Percentiles rank a stretch among this genome's conserved stretches.
Conservation (phyloP, 2,113 vertebrate genomes). For the Charina bottae region DNA sequence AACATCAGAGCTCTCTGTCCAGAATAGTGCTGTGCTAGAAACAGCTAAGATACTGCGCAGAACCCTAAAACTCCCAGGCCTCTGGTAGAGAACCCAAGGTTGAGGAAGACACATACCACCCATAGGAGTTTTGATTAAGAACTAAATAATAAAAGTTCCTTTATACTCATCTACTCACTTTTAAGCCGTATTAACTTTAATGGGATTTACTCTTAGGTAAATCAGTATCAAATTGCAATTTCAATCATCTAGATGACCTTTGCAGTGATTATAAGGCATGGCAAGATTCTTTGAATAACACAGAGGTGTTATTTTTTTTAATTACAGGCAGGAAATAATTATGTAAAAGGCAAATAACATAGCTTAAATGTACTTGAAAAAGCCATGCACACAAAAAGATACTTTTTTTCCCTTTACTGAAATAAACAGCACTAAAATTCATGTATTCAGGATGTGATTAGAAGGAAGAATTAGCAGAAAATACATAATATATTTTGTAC, state of each 20-base stretch:
- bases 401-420: not conserved
- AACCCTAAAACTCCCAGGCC: too few relatives aligned
- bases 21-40: too few relatives aligned
- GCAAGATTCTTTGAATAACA: not conserved
- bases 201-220: not conserved
- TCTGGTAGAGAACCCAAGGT: too few relatives aligned
- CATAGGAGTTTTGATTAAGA: not conserved
- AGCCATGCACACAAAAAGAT: not conserved
- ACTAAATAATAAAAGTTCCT: not conserved
- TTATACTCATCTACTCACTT: not conserved
- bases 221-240: not conserved
- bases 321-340: not conserved
- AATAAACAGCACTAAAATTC: not conserved
- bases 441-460: not conserved
- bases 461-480: not conserved
- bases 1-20: too few relatives aligned
- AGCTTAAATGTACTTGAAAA: not conserved
- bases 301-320: not conserved
- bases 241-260: not conserved
- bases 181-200: not conserved
- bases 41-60: too few relatives aligned
- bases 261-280: not conserved
- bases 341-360: not conserved
- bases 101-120: too few relatives aligned
- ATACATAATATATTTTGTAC: not conserved